phyloP scores from a whole-genome alignment of 2,113 vertebrate species.

The Ondatra zibethicus region DNA sequence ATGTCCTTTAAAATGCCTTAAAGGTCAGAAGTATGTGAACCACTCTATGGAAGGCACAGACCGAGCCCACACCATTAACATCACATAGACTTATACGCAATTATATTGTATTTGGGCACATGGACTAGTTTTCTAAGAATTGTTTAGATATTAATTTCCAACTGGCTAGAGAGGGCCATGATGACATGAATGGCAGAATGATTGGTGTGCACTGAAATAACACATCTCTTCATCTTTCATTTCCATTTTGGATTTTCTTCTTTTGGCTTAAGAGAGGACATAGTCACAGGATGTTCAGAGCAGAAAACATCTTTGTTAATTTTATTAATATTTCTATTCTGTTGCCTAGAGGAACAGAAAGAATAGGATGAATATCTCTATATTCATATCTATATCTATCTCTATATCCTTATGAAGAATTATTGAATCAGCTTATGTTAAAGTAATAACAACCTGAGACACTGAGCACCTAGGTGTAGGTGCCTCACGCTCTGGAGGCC shows the following conservation, averaged over 20 bases:
- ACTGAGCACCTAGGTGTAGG: background rate
- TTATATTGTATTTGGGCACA: conserved; percentile 42
- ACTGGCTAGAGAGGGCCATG: background rate
- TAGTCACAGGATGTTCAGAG: conserved; percentile 17
- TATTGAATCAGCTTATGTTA: background rate
- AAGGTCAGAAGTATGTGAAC: background rate
- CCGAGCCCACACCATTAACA: background rate
- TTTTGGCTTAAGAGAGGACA: background rate
- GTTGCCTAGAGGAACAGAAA: conserved; percentile 20
- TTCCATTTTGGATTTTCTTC: conserved; percentile 43
- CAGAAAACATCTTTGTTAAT: conserved; percentile 5
- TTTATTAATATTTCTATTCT: background rate
- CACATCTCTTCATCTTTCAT: background rate
- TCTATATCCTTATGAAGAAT: background rate
- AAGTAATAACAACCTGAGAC: background rate
- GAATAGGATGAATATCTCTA: background rate
- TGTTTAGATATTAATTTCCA: conserved; percentile 41
- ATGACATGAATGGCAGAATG: background rate
- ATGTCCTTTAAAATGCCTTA: background rate
- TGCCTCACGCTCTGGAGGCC: background rate
- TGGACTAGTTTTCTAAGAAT: conserved; percentile 37
- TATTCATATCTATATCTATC: background rate
- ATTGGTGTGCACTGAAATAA: conserved; percentile 8
- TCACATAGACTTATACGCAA: background rate
- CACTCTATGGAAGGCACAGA: background rate